Conservation (phyloP, 2,888 invertebrate genomes). For the Torymus tubicola region DNA sequence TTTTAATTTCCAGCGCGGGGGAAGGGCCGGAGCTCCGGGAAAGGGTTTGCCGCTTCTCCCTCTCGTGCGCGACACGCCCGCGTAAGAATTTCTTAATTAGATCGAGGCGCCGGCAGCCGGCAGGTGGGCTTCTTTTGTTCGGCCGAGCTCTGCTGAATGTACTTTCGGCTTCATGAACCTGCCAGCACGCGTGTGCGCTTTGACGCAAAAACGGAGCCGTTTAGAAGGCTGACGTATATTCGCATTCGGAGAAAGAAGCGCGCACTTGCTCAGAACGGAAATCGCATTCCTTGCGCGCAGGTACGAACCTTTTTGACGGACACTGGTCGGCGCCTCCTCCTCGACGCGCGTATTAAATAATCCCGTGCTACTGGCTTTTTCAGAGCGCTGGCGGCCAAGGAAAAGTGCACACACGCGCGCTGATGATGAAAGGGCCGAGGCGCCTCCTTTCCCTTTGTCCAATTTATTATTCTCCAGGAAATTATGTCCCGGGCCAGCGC, state of each 20-base stretch:
- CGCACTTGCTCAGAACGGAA: conserved; percentile 27
- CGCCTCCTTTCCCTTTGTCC: conserved; percentile 65
- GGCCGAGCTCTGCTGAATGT: conserved; percentile 55
- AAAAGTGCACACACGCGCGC: conserved; percentile 5
- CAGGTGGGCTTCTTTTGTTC: conserved; percentile 65
- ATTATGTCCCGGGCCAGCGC: conserved; percentile 62
- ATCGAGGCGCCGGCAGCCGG: conserved; percentile 64
- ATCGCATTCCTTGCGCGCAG: conserved; percentile 50
- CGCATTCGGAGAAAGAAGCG: conserved; percentile 27
- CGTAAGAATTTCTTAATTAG: conserved; percentile 74
- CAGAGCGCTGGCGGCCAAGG: conserved; percentile 19
- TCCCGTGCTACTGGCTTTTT: conserved; percentile 31
- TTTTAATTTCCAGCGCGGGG: conserved; percentile 69
- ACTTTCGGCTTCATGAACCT: conserved; percentile 59
- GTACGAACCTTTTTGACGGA: conserved; percentile 22
- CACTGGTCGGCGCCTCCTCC: neutral
- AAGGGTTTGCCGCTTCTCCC: neutral
- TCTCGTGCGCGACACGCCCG: conserved; percentile 62
- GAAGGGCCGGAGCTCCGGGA: neutral
- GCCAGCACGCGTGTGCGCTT: conserved; percentile 14
- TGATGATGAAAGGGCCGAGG: conserved; percentile 32
- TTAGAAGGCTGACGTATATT: conserved; percentile 40
- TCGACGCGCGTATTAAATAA: conserved; percentile 49
- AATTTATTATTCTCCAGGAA: conserved; percentile 67
- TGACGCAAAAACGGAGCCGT: conserved; percentile 17